Percentiles rank a stretch among this genome's conserved stretches.
phyloP scores from a whole-genome alignment of 2,888 invertebrate genomes.

The Zaprionus lineosus region DNA sequence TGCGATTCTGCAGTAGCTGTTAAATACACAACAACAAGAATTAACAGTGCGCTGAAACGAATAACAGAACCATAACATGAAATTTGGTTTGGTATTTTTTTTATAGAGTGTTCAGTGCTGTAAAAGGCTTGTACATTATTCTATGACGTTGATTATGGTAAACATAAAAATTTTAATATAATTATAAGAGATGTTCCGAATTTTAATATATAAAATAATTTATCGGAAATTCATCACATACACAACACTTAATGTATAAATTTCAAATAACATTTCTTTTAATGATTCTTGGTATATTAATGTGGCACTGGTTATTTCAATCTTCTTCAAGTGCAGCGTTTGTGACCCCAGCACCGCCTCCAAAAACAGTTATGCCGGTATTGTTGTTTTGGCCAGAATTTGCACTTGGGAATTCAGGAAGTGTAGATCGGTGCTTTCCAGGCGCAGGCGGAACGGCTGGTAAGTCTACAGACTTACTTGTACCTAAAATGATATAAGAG shows the following conservation, averaged over 20 bases:
- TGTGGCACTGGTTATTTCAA: conserved; percentile 20
- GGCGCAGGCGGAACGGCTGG: conserved; percentile 67
- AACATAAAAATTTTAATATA: no score
- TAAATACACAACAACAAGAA: neutral
- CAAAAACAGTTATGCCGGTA: conserved; percentile 35
- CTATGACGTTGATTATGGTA: no score
- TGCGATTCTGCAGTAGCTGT: neutral
- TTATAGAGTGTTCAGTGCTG: conserved; percentile 5
- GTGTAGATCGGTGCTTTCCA: conserved; percentile 40
- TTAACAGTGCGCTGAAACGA: neutral
- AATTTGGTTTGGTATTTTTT: no score
- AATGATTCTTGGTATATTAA: no score
- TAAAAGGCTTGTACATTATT: neutral
- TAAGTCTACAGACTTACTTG: conserved; percentile 72
- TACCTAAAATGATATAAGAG: conserved; percentile 39
- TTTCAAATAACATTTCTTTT: no score
- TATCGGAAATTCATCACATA: no score
- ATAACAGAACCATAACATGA: no score
- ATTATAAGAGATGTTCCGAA: no score
- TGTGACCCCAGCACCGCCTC: conserved; percentile 40
- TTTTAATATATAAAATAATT: no score
- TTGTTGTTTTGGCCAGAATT: conserved; percentile 15
- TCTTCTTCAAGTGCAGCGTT: conserved; percentile 61
- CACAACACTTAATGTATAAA: conserved; percentile 6
- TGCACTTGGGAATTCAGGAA: conserved; percentile 57